A percentile compares a stretch with the other conserved stretches of the same genome.
These are phyloP conservation scores for Apantesis nais DNA, from an alignment of 2,888 invertebrate genomes.

Conservation along the genomic window DNA sequence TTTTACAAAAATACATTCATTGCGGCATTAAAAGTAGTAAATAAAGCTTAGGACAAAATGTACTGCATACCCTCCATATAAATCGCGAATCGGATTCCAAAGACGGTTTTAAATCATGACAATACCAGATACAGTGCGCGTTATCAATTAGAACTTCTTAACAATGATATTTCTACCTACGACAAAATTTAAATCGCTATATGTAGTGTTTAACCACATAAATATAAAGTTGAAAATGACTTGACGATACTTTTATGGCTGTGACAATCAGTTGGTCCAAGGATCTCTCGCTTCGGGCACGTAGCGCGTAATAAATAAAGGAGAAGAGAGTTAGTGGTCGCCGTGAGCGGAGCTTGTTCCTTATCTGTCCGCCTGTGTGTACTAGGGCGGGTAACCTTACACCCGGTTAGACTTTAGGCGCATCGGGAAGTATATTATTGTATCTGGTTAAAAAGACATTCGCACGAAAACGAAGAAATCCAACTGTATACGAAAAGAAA, in stretches of 20 bases:
- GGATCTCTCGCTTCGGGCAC: slow-evolving; percentile 73
- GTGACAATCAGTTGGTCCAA: slow-evolving; percentile 51
- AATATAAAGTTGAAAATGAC: slow-evolving; percentile 37
- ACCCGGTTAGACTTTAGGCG: slow-evolving; percentile 59
- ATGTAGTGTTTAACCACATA: not conserved
- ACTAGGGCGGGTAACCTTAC: slow-evolving; percentile 70
- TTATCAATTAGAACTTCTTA: slow-evolving; percentile 77
- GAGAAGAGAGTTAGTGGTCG: slow-evolving; percentile 71
- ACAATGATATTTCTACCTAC: slow-evolving; percentile 33
- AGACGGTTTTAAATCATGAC: slow-evolving; percentile 75
- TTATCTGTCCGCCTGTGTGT: slow-evolving; percentile 71
- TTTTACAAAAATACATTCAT: slow-evolving; percentile 20
- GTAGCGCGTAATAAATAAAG: slow-evolving; percentile 81
- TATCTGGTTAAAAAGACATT: slow-evolving; percentile 37
- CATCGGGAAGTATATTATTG: slow-evolving; percentile 48
- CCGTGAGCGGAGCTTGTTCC: slow-evolving; percentile 70
- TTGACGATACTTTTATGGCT: slow-evolving; percentile 34
- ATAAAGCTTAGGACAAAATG: slow-evolving; percentile 53
- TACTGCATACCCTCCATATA: slow-evolving; percentile 58
- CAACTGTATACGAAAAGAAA: slow-evolving; percentile 6
- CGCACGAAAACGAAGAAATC: slow-evolving; percentile 4
- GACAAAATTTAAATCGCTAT: not conserved
- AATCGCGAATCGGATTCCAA: slow-evolving; percentile 70
- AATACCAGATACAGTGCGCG: slow-evolving; percentile 75
- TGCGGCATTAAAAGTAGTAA: slow-evolving; percentile 37